Conservation (phyloP, 1,140 invertebrate genomes). For the Drosophila murphyi region DNA sequence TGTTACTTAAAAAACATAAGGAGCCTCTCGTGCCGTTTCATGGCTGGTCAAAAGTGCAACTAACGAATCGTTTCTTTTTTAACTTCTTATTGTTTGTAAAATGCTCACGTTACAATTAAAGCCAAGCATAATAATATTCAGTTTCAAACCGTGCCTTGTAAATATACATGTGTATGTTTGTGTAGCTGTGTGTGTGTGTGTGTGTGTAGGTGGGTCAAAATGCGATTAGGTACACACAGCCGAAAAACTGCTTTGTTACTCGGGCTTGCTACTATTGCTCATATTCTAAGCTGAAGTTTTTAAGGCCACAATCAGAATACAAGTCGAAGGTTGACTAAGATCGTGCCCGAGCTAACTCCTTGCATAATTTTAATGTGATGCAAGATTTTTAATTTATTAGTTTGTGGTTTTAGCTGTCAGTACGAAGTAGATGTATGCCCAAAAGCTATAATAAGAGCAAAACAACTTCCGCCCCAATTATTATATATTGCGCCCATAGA, state of each 20-base stretch:
- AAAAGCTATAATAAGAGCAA: constrained; percentile 15
- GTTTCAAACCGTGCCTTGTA: not conserved
- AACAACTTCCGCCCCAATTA: constrained; percentile 31
- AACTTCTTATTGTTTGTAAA: constrained; percentile 34
- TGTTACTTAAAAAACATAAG: constrained; percentile 26
- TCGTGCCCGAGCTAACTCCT: constrained; percentile 16
- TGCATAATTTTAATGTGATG: constrained; percentile 29
- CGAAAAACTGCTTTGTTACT: not conserved
- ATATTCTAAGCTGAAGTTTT: constrained; percentile 20
- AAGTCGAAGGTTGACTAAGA: constrained; percentile 16
- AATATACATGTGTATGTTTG: no score
- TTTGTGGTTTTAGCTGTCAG: constrained; percentile 10
- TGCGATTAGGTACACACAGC: not conserved
- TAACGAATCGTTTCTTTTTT: constrained; percentile 18
- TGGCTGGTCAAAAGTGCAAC: constrained; percentile 57
- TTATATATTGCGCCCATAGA: constrained; percentile 18
- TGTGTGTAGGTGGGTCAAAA: constrained; percentile 24
- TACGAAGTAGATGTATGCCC: constrained; percentile 1
- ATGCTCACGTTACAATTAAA: constrained; percentile 39
- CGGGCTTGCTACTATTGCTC: not conserved
- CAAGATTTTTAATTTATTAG: constrained; percentile 30
- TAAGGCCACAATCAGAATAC: not conserved
- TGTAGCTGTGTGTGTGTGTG: not conserved
- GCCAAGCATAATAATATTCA: constrained; percentile 9
- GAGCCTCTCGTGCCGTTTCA: constrained; percentile 17